Conservation (phyloP, 2,113 vertebrate genomes). For the Martes martes region DNA sequence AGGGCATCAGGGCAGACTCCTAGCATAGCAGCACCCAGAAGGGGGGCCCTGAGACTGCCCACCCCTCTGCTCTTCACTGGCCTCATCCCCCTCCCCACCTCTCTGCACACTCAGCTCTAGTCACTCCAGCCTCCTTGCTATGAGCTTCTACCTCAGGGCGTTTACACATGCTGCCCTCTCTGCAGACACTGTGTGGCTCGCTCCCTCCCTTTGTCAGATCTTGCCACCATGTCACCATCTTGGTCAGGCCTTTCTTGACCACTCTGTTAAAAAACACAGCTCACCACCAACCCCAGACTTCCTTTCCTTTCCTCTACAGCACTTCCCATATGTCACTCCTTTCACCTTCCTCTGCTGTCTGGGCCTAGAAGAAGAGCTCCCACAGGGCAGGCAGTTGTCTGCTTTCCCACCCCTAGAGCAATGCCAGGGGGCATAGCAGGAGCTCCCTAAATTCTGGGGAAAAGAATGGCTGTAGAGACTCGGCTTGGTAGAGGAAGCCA, state of each 20-base stretch:
- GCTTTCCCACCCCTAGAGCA: neutral
- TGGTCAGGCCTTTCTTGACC: neutral
- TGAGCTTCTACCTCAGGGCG: neutral
- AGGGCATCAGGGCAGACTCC: neutral
- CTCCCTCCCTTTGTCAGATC: neutral
- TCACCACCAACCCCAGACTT: neutral
- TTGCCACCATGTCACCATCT: neutral
- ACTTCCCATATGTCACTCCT: neutral
- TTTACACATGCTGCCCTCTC: neutral
- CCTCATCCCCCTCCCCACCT: neutral
- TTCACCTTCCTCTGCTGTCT: neutral
- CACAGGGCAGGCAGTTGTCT: neutral
- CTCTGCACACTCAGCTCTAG: neutral
- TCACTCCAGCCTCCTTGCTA: neutral
- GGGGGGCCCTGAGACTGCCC: neutral
- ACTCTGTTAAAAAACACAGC: neutral
- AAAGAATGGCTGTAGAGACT: neutral
- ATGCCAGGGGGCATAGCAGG: neutral
- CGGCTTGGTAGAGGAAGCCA: too few relatives aligned
- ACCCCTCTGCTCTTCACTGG: too few relatives aligned
- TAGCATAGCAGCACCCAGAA: neutral
- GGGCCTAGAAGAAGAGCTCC: neutral
- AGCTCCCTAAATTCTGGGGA: neutral
- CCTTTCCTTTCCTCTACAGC: neutral
- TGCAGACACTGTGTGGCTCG: neutral